A percentile compares a stretch with the other conserved stretches of the same genome.
phyloP scores from a whole-genome alignment of 2,113 vertebrate genomes.

The Cavia porcellus region DNA sequence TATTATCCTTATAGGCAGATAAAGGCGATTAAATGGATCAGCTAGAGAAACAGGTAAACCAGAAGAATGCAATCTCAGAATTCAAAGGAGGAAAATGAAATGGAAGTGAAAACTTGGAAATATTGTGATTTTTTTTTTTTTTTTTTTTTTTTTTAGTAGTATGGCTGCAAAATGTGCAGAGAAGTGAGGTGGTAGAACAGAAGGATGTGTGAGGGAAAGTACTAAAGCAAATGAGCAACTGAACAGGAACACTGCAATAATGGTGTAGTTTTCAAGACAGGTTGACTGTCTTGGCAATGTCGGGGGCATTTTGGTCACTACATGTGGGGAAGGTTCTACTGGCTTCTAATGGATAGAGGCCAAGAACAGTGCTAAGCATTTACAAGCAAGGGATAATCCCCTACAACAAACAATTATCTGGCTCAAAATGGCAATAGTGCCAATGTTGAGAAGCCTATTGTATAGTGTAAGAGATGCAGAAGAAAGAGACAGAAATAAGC shows the following conservation, averaged over 20 bases:
- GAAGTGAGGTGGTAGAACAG: neutral
- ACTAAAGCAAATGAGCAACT: neutral
- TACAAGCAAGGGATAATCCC: neutral
- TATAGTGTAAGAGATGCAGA: neutral
- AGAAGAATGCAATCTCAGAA: neutral
- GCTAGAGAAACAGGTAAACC: neutral
- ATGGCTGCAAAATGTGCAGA: neutral
- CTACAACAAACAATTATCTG: neutral
- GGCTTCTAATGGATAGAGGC: neutral
- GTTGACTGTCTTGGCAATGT: neutral
- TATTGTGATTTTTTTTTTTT: neutral
- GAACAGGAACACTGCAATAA: neutral
- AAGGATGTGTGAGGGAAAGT: neutral
- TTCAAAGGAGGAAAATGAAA: neutral
- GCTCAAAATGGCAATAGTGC: neutral
- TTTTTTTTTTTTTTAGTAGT: neutral
- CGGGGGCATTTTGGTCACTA: neutral
- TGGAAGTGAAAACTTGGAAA: neutral
- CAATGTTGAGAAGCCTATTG: neutral
- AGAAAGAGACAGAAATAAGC: neutral
- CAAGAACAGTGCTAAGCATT: neutral
- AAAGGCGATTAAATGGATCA: slow-evolving; percentile 1
- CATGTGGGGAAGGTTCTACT: neutral
- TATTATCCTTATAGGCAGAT: neutral
- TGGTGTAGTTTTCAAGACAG: neutral